Percentiles rank a stretch among this genome's conserved stretches.
These are phyloP conservation scores for Cephus pulcher DNA, from an alignment of 2,888 invertebrate genomes.

Conservation along the genomic window DNA sequence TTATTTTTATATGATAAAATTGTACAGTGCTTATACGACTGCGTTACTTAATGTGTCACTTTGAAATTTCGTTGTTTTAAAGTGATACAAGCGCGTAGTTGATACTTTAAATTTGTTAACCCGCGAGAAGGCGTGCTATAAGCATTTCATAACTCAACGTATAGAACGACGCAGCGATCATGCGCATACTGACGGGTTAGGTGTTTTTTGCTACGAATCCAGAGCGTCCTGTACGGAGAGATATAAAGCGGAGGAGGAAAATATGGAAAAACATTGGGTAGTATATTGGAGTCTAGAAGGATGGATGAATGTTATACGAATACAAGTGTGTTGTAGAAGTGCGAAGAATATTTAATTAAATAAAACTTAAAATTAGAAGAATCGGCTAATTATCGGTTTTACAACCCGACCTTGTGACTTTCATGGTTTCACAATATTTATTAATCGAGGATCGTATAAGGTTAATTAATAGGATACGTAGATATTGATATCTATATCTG, in stretches of 20 bases:
- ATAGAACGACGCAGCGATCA: too few relatives aligned
- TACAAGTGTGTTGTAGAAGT: constrained; percentile 61
- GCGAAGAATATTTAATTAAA: constrained; percentile 64
- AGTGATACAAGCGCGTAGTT: background rate
- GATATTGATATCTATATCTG: background rate
- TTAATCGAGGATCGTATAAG: background rate
- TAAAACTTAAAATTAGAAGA: constrained; percentile 58
- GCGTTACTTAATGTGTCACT: background rate
- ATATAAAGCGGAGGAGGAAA: background rate
- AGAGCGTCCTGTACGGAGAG: constrained; percentile 12
- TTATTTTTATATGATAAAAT: background rate
- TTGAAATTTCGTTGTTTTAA: background rate
- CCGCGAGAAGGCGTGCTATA: too few relatives aligned
- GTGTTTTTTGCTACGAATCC: constrained; percentile 34
- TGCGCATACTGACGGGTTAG: background rate
- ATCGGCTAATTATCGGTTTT: constrained; percentile 16
- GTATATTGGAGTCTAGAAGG: constrained; percentile 45
- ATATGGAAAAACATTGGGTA: constrained; percentile 35
- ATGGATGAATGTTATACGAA: constrained; percentile 54
- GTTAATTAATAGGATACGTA: background rate
- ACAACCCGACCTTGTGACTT: background rate
- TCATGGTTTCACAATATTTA: background rate
- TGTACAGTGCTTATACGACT: background rate
- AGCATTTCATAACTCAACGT: too few relatives aligned
- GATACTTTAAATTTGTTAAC: background rate